phyloP scores from a whole-genome alignment of 2,797 vertebrate genomes.

The Manis crassicaudata region DNA sequence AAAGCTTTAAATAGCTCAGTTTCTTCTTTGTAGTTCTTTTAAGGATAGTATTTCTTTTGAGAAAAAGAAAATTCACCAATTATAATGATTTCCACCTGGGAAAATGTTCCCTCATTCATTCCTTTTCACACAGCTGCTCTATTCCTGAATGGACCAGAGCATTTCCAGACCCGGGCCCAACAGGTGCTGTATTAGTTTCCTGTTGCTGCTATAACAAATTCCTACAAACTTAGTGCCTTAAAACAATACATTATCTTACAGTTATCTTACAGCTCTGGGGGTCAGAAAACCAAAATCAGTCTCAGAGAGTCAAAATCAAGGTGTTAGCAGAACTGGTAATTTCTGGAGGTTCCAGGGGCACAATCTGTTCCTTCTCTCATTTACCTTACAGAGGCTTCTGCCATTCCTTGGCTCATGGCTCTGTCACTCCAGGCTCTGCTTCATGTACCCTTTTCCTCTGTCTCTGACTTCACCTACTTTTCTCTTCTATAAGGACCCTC shows the following conservation, averaged over 20 bases:
- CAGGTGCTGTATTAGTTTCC: not conserved
- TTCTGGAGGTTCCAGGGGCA: not conserved
- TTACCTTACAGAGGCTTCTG: not conserved
- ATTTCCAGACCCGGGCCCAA: not conserved
- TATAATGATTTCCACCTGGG: not conserved
- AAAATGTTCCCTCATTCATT: not conserved
- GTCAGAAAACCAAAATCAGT: not conserved
- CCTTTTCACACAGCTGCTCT: not conserved
- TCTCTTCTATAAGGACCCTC: not conserved
- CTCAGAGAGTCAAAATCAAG: not conserved
- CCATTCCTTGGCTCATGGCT: not conserved
- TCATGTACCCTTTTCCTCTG: not conserved
- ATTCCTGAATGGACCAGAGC: not conserved
- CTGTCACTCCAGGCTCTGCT: not conserved
- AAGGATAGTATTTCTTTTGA: conserved; percentile 8
- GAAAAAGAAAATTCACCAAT: not conserved
- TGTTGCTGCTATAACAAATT: not conserved
- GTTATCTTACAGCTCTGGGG: not conserved
- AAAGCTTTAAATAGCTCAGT: not conserved
- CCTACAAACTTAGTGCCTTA: not conserved
- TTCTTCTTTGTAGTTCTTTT: conserved; percentile 14
- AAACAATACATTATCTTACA: not conserved
- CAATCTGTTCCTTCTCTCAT: not conserved
- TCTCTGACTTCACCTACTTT: not conserved
- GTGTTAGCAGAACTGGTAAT: not conserved